Conservation (phyloP, 1,140 invertebrate species). For the Ceratina australensis region DNA sequence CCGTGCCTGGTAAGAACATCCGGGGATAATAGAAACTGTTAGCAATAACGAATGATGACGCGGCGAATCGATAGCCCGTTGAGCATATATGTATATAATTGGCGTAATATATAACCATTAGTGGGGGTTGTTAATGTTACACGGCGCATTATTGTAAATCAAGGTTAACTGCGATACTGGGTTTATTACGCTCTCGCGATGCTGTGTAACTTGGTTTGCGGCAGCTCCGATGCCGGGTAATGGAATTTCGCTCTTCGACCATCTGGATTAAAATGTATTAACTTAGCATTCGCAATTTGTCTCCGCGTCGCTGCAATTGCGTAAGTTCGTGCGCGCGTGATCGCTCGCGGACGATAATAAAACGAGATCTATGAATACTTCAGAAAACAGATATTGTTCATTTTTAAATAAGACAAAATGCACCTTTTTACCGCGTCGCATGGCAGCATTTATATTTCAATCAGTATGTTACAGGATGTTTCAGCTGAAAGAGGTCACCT, state of each 20-base stretch:
- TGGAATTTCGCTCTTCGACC: slow-evolving; percentile 63
- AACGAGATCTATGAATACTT: background rate
- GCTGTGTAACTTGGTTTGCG: slow-evolving; percentile 66
- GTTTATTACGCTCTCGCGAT: slow-evolving; percentile 70
- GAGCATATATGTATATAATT: slow-evolving; percentile 65
- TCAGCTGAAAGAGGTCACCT: too few species aligned
- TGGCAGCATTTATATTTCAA: too few species aligned
- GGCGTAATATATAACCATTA: slow-evolving; percentile 72
- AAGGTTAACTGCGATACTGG: slow-evolving; percentile 71
- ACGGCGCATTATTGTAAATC: slow-evolving; percentile 73
- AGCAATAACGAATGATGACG: slow-evolving; percentile 55
- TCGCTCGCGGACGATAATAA: background rate
- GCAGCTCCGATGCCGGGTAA: slow-evolving; percentile 65
- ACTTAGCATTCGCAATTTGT: slow-evolving; percentile 52
- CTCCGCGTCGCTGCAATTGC: background rate
- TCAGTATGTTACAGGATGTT: too few species aligned
- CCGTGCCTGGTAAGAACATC: slow-evolving; percentile 34
- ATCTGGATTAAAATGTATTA: slow-evolving; percentile 64
- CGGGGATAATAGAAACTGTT: slow-evolving; percentile 46
- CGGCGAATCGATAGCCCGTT: slow-evolving; percentile 62
- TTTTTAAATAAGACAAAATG: too few species aligned
- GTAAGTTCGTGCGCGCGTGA: background rate
- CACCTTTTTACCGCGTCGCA: too few species aligned
- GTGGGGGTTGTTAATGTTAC: slow-evolving; percentile 72
- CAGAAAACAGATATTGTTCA: too few species aligned